Percentiles rank a stretch among this genome's conserved stretches.
Conservation (phyloP, 2,113 vertebrate genomes). For the Eurypyga helias region DNA sequence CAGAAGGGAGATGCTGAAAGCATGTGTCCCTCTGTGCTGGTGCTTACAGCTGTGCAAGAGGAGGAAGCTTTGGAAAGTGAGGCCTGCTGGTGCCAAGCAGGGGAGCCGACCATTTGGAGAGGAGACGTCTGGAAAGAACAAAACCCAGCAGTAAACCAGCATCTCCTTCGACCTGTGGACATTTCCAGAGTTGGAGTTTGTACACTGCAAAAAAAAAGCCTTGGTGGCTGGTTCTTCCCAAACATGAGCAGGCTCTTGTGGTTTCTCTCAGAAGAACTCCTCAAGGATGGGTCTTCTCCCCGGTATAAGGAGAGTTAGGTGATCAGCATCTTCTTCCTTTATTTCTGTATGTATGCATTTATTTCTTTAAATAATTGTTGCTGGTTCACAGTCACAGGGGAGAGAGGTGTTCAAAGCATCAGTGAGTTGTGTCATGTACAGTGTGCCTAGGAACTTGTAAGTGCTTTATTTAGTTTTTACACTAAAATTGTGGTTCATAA, state of each 20-base stretch:
- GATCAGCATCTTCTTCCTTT: neutral
- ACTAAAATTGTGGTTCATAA: neutral
- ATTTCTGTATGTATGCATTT: neutral
- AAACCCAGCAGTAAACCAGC: neutral
- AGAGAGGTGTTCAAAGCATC: neutral
- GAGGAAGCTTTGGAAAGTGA: neutral
- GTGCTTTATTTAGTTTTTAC: neutral
- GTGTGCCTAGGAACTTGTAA: neutral
- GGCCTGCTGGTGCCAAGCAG: accelerated
- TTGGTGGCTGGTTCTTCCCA: neutral
- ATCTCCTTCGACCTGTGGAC: neutral
- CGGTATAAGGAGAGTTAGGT: neutral
- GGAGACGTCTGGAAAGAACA: neutral
- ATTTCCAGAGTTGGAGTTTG: neutral
- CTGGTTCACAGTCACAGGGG: neutral
- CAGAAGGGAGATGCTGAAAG: neutral
- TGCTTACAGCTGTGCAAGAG: neutral
- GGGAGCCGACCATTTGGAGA: neutral
- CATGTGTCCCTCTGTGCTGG: accelerated
- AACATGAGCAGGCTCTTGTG: neutral
- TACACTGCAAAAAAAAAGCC: neutral
- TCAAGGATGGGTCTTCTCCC: neutral
- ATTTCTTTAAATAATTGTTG: neutral
- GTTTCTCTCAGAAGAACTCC: neutral
- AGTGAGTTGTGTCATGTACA: neutral